These are phyloP conservation scores for Idaea aversata DNA, from an alignment of 2,888 invertebrate genomes.

Conservation along the genomic window DNA sequence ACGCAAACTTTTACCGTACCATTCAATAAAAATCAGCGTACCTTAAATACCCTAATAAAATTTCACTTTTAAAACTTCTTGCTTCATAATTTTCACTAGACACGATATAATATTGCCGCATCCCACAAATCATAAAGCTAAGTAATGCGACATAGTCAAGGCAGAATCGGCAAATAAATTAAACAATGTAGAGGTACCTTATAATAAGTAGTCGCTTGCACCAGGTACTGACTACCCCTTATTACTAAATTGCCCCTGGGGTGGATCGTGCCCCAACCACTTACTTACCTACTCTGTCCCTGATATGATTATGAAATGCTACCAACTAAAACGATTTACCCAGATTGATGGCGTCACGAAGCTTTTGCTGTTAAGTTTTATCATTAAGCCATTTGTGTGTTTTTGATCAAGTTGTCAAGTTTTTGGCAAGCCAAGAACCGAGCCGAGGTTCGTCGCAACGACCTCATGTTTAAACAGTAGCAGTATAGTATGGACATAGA, in stretches of 20 bases:
- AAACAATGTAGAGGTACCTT: constrained; percentile 9
- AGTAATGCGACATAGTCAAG: constrained; percentile 19
- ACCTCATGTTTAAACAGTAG: too few relatives aligned
- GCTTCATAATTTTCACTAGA: constrained; percentile 8
- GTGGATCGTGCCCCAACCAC: constrained; percentile 56
- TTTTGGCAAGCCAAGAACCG: too few relatives aligned
- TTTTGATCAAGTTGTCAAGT: neutral
- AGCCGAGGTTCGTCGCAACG: too few relatives aligned
- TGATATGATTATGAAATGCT: constrained; percentile 42
- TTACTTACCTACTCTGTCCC: constrained; percentile 38
- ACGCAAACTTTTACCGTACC: neutral
- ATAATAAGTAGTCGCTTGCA: constrained; percentile 23
- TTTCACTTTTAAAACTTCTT: constrained; percentile 3
- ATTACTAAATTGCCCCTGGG: constrained; percentile 57
- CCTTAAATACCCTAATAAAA: neutral
- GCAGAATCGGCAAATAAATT: constrained; percentile 25
- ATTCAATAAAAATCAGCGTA: constrained; percentile 1
- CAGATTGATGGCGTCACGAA: constrained; percentile 32
- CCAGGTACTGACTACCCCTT: constrained; percentile 28
- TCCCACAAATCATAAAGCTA: constrained; percentile 13
- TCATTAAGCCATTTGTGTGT: constrained; percentile 1
- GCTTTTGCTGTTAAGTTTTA: constrained; percentile 13
- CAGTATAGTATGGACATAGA: too few relatives aligned
- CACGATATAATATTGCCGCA: constrained; percentile 5
- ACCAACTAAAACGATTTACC: constrained; percentile 16